phyloP scores from a whole-genome alignment of 2,113 vertebrate species.

The Gopherus flavomarginatus region DNA sequence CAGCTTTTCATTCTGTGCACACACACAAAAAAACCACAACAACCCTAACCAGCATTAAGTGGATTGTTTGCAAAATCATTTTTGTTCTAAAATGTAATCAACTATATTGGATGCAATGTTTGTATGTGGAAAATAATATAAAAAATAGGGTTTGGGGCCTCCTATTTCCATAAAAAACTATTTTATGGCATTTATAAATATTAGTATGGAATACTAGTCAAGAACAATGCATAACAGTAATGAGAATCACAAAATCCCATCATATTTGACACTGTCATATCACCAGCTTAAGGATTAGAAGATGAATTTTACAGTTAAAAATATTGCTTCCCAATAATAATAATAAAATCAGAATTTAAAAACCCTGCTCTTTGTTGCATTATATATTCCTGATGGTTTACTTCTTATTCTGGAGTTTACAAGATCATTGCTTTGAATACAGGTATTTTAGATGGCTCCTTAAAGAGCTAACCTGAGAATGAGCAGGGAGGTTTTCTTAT shows the following conservation, averaged over 20 bases:
- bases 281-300: conserved; percentile 87
- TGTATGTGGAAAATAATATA: conserved; percentile 79
- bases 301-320: conserved; percentile 84
- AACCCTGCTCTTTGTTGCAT: conserved; percentile 20
- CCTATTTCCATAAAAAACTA: conserved; percentile 78
- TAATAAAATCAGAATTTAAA: conserved; percentile 71
- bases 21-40: conserved; percentile 40
- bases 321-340: conserved; percentile 80
- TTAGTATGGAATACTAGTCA: conserved; percentile 78
- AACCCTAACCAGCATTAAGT: conserved; percentile 55
- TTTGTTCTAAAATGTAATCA: conserved; percentile 82
- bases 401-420: conserved; percentile 63
- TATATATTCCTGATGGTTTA: conserved; percentile 64
- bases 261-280: conserved; percentile 84
- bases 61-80: conserved; percentile 76
- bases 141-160: conserved; percentile 73
- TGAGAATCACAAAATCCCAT: conserved; percentile 85
- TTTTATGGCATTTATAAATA: conserved; percentile 83
- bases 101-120: conserved; percentile 77
- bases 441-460: conserved; percentile 48
- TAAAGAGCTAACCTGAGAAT: conserved; percentile 69
- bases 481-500: conserved; percentile 64
- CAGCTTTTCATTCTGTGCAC: conserved; percentile 45
- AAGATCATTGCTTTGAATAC: conserved; percentile 65
- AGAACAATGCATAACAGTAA: conserved; percentile 87